phyloP scores from a whole-genome alignment of 2,113 vertebrate species.

The Phaethornis superciliosus region DNA sequence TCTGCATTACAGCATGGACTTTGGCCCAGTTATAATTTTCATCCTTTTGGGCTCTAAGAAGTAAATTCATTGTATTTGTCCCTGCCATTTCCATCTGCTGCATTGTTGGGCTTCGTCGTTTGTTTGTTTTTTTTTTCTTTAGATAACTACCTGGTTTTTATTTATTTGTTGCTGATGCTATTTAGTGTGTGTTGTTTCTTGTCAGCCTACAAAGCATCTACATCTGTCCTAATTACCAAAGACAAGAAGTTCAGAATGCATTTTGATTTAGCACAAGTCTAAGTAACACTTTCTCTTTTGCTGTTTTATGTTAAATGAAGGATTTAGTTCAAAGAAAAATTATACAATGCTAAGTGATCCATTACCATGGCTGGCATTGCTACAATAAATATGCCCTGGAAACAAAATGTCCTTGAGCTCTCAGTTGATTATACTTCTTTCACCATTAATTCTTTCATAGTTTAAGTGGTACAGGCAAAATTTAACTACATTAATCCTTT shows the following conservation, averaged over 20 bases:
- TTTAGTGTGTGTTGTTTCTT: not conserved
- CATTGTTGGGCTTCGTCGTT: not conserved
- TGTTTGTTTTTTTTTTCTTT: not conserved
- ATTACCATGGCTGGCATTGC: not conserved
- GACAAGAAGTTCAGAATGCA: not conserved
- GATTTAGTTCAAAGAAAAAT: constrained; percentile 36
- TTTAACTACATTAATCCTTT: not conserved
- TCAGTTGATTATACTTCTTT: not conserved
- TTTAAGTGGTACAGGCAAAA: not conserved
- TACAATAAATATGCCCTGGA: not conserved
- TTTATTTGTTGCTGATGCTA: not conserved
- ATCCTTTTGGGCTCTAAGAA: not conserved
- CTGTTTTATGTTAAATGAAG: not conserved
- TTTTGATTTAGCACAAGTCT: not conserved
- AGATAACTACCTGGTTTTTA: not conserved
- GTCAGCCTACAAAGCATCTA: not conserved
- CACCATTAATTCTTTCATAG: not conserved
- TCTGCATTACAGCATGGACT: not conserved
- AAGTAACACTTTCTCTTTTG: not conserved
- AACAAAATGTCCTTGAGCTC: constrained; percentile 47
- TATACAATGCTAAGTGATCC: not conserved
- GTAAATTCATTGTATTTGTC: not conserved
- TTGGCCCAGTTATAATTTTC: not conserved
- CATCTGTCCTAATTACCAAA: not conserved
- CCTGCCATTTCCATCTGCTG: not conserved